A percentile compares a stretch with the other conserved stretches of the same genome.
Conservation (phyloP, 2,888 invertebrate species). For the Acrobasis repandana region DNA sequence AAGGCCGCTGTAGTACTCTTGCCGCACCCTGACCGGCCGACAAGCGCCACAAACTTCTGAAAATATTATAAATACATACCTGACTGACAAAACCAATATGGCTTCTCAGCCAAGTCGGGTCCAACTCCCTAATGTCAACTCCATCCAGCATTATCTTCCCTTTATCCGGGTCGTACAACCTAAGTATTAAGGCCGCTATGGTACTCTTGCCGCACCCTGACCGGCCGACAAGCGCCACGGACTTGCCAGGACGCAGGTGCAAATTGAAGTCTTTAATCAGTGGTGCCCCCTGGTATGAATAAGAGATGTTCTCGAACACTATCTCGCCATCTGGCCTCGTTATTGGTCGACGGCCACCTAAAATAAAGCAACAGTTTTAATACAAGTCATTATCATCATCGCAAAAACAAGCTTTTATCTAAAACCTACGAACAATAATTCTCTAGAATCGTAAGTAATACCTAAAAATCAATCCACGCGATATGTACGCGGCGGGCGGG, state of each 20-base stretch:
- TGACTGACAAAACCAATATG: slow-evolving; percentile 96
- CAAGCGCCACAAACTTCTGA: not conserved
- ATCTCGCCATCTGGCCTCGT: slow-evolving; percentile 86
- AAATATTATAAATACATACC: slow-evolving; percentile 61
- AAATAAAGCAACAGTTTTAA: slow-evolving; percentile 30
- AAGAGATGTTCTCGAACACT: slow-evolving; percentile 87
- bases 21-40: no score
- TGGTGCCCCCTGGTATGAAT: slow-evolving; percentile 86
- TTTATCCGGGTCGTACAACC: slow-evolving; percentile 91
- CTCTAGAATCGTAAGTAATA: no score
- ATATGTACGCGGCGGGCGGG: no score
- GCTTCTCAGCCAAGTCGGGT: slow-evolving; percentile 92
- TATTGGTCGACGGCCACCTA: slow-evolving; percentile 85
- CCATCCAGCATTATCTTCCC: slow-evolving; percentile 91
- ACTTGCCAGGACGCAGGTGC: slow-evolving; percentile 85
- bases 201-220: slow-evolving; percentile 99
- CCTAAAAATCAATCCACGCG: no score
- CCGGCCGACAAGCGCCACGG: slow-evolving; percentile 92
- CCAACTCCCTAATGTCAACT: slow-evolving; percentile 87
- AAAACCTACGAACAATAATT: no score
- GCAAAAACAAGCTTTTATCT: no score
- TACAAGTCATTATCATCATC: no score
- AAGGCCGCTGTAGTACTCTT: no score
- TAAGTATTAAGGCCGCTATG: slow-evolving; percentile 90
- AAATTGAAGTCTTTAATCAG: slow-evolving; percentile 86